Evolutionary conservation across 2,113 vertebrate genomes (phyloP), one percentile per base, ranked within the genome.

Genomic region (Lepus timidus): DNA sequence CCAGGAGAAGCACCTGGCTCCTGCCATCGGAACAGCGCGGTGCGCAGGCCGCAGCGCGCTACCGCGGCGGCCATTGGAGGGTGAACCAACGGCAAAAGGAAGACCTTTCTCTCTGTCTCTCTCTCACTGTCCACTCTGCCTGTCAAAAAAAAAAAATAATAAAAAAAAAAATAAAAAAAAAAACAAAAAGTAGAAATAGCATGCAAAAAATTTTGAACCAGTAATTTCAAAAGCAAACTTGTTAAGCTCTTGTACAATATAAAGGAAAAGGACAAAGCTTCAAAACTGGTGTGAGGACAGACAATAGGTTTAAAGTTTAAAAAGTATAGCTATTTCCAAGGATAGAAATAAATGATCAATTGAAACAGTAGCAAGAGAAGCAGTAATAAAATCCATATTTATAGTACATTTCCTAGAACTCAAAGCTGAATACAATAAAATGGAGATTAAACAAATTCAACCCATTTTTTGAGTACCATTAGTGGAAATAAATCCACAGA

Each of bases 331-430:
- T 90, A 84, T 78, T 92, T 87, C 61, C 74, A 89, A 92, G 17
- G 29, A 87, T 14, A 19, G 23, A 49, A 80, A 94, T 79, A 55
- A 95, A 74, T 64, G 9, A 13, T 73, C 51, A 64, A 49, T n/a
- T 78, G 61, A 58, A 82, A 74, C 29, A 12, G 76, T 39, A 95
- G 73, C 20, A 79, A 93, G n/a, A 81, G 52, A 85, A 73, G 33
- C 49, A 90, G 64, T 89, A 73, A 92, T 65, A 62, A 93, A 78
- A 88, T 86, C 33, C 5, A 39, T 55, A 90, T 88, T 92, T 67
- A 79, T 49, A 49, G 14, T 73, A 61, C 22, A 64, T 10, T 73
- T 92, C 80, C 78, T 95, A 49, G 29, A 84, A 96, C 12, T 49
- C 71, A 86, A 71, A 91, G 27, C 31, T 62, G n/a, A 81, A 80